phyloP scores from a whole-genome alignment of 1,140 invertebrate species.

The Drosophila bocki region DNA sequence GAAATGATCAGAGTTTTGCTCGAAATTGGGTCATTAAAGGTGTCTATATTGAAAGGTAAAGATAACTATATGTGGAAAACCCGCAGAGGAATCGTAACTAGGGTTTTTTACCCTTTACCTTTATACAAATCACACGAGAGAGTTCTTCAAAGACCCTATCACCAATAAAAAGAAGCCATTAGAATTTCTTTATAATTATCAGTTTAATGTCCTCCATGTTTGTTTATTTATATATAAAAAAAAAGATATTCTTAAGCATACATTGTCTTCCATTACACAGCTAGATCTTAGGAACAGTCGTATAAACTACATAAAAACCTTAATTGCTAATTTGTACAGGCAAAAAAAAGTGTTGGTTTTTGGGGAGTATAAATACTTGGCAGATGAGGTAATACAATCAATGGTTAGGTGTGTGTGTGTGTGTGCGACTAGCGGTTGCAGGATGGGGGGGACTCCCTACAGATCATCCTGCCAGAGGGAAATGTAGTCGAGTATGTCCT shows the following conservation, averaged over 20 bases:
- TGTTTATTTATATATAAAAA: slow-evolving; percentile 26
- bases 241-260: slow-evolving; percentile 53
- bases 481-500: slow-evolving; percentile 95
- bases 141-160: too few relatives aligned
- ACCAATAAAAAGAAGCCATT: background rate
- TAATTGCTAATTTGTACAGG: slow-evolving; percentile 69
- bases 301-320: slow-evolving; percentile 66
- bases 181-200: slow-evolving; percentile 39
- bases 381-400: slow-evolving; percentile 79
- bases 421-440: slow-evolving; percentile 58
- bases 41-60: too few relatives aligned
- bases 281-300: slow-evolving; percentile 16
- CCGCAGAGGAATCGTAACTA: too few relatives aligned
- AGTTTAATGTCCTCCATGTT: slow-evolving; percentile 80
- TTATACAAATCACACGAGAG: too few relatives aligned
- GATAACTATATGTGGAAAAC: too few relatives aligned
- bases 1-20: too few relatives aligned
- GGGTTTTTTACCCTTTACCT: too few relatives aligned
- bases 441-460: slow-evolving; percentile 6
- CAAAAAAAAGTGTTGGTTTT: slow-evolving; percentile 38
- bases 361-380: slow-evolving; percentile 66
- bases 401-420: slow-evolving; percentile 52
- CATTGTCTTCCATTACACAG: slow-evolving; percentile 79
- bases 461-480: slow-evolving; percentile 92
- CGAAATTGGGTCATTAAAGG: too few relatives aligned